Evolutionary conservation across 2,113 vertebrate species (phyloP).

Genomic region (Chloropsis hardwickii): DNA sequence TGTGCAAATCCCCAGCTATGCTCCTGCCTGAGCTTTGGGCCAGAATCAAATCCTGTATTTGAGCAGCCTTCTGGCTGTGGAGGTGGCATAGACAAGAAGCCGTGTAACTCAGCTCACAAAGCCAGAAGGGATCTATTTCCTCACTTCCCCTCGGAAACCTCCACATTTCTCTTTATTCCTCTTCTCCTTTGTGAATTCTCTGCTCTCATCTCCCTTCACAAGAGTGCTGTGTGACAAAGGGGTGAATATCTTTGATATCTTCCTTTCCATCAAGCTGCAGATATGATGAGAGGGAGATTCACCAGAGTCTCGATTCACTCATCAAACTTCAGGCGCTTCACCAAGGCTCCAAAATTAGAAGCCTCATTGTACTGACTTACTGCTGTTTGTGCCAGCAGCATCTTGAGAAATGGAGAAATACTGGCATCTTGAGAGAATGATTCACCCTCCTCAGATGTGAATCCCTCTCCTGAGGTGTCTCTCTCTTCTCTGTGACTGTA

Average conservation of each 20-base stretch:
- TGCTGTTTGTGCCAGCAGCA: slow-evolving; percentile 65
- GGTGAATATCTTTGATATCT: neutral
- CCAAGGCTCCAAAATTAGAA: slow-evolving; percentile 60
- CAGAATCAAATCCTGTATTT: slow-evolving; percentile 38
- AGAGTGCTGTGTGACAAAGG: neutral
- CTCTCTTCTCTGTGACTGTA: slow-evolving; percentile 28
- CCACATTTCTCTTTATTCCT: neutral
- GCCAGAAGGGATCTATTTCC: slow-evolving; percentile 11
- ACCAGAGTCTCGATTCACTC: neutral
- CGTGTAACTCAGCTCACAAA: slow-evolving; percentile 21
- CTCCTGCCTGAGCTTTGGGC: slow-evolving; percentile 42
- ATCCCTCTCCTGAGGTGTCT: slow-evolving; percentile 56
- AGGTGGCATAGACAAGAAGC: slow-evolving; percentile 53
- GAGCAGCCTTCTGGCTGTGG: slow-evolving; percentile 55
- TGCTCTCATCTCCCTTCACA: neutral
- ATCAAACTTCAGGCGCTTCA: slow-evolving; percentile 47
- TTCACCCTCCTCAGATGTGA: slow-evolving; percentile 64
- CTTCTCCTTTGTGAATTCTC: neutral
- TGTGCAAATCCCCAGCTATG: slow-evolving; percentile 6
- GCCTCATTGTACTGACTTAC: slow-evolving; percentile 59
- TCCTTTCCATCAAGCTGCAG: neutral
- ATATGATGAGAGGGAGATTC: slow-evolving; percentile 19
- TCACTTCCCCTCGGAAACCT: slow-evolving; percentile 2
- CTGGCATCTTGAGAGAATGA: slow-evolving; percentile 64
- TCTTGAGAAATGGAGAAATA: slow-evolving; percentile 56